phyloP scores from a whole-genome alignment of 2,888 invertebrate genomes.

The Diadromus collaris region DNA sequence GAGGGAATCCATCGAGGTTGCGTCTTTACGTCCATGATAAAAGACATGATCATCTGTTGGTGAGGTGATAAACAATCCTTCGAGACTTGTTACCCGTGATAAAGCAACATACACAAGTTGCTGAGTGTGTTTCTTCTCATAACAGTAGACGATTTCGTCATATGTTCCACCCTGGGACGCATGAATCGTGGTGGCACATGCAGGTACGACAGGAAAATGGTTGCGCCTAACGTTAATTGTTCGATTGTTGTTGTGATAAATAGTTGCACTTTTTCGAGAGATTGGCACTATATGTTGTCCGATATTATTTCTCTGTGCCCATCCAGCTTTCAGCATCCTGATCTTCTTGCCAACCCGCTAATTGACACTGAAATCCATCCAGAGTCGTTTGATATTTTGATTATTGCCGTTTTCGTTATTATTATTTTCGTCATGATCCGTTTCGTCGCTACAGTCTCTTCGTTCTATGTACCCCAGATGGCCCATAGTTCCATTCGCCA shows the following conservation, averaged over 20 bases:
- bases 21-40: conserved; percentile 19
- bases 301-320: background rate
- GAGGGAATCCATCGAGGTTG: conserved; percentile 3
- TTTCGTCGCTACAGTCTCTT: conserved; percentile 34
- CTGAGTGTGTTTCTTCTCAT: conserved; percentile 53
- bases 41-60: conserved; percentile 13
- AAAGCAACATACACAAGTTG: conserved; percentile 67
- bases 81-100: conserved; percentile 63
- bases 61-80: conserved; percentile 57
- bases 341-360: conserved; percentile 22
- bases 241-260: conserved; percentile 35
- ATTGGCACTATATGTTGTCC: conserved; percentile 38
- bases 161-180: conserved; percentile 47
- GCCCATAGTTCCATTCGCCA: conserved; percentile 69
- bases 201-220: conserved; percentile 45
- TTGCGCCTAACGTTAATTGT: conserved; percentile 33
- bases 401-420: conserved; percentile 8
- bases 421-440: no score
- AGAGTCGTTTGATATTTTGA: conserved; percentile 15
- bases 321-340: background rate
- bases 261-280: conserved; percentile 20
- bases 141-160: conserved; percentile 44
- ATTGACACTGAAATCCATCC: conserved; percentile 33
- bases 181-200: conserved; percentile 52
- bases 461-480: conserved; percentile 66